A percentile compares a stretch with the other conserved stretches of the same genome.
These are phyloP conservation scores for Gastrophryne carolinensis DNA, from an alignment of 2,797 vertebrate species.

Conservation along the genomic window DNA sequence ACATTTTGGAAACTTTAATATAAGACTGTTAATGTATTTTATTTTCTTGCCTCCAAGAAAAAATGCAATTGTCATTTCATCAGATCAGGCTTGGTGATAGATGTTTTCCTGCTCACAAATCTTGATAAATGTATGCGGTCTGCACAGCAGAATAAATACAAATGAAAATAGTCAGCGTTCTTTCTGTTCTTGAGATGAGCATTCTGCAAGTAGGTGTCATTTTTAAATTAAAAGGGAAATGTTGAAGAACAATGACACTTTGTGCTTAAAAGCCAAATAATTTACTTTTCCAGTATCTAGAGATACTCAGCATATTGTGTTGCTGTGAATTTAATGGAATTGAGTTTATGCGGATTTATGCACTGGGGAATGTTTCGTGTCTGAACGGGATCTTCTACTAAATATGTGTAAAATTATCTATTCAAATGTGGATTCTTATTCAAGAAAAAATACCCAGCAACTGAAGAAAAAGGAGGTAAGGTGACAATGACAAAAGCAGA, in stretches of 20 bases:
- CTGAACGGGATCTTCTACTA: constrained; percentile 7
- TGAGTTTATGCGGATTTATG: constrained; percentile 30
- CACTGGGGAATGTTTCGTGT: constrained; percentile 23
- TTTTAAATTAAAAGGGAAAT: constrained; percentile 31
- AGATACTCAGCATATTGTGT: constrained; percentile 25
- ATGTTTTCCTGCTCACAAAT: constrained; percentile 5
- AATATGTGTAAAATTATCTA: constrained; percentile 33
- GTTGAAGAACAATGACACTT: constrained; percentile 40
- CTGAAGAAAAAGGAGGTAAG: constrained; percentile 7
- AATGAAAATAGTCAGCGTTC: constrained; percentile 20
- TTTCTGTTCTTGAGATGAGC: constrained; percentile 12
- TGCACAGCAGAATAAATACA: constrained; percentile 5
- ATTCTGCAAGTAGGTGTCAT: constrained; percentile 31
- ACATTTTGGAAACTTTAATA: neutral
- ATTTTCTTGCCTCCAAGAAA: neutral
- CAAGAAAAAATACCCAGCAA: constrained; percentile 5
- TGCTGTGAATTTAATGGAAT: constrained; percentile 29
- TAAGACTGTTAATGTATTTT: constrained; percentile 4
- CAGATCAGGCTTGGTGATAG: constrained; percentile 1
- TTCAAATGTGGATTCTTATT: constrained; percentile 14
- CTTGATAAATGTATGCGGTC: constrained; percentile 18
- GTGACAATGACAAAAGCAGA: neutral
- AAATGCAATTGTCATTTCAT: neutral
- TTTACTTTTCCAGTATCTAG: constrained; percentile 26
- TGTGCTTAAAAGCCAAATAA: constrained; percentile 44